These are phyloP conservation scores for Beroe ovata DNA, from an alignment of 37 sponge, comb jelly and placozoan species.

Conservation along the genomic window DNA sequence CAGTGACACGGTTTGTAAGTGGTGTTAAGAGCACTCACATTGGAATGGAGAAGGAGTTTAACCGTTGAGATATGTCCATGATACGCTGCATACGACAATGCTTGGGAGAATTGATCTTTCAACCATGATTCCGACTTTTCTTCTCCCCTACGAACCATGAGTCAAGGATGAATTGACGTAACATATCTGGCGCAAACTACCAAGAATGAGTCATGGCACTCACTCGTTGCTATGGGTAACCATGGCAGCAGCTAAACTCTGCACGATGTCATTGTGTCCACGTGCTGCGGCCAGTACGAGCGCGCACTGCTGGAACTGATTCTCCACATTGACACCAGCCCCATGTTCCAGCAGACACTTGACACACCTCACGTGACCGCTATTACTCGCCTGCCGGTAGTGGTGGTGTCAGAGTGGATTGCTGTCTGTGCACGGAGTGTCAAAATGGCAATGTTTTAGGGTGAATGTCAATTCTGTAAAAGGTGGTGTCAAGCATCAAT, in stretches of 20 bases:
- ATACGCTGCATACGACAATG: constrained; percentile 10
- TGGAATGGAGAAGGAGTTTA: constrained; percentile 29
- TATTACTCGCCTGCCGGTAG: not conserved
- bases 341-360: constrained; percentile 35
- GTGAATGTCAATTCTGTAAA: too few species aligned
- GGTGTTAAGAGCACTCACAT: not conserved
- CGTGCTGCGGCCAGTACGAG: constrained; percentile 30
- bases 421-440: too few species aligned
- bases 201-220: too few species aligned
- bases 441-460: too few species aligned
- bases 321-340: not conserved
- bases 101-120: not conserved
- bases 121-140: not conserved
- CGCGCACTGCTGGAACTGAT: not conserved
- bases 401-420: too few species aligned
- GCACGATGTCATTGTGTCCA: constrained; percentile 47
- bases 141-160: too few species aligned
- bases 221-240: too few species aligned
- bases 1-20: too few species aligned
- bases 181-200: too few species aligned
- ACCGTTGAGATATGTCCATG: constrained; percentile 38
- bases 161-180: too few species aligned
- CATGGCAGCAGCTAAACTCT: not conserved
- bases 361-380: constrained; percentile 45
- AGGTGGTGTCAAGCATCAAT: too few species aligned